phyloP scores from a whole-genome alignment of 2,113 vertebrate species.

The Hylia prasina region DNA sequence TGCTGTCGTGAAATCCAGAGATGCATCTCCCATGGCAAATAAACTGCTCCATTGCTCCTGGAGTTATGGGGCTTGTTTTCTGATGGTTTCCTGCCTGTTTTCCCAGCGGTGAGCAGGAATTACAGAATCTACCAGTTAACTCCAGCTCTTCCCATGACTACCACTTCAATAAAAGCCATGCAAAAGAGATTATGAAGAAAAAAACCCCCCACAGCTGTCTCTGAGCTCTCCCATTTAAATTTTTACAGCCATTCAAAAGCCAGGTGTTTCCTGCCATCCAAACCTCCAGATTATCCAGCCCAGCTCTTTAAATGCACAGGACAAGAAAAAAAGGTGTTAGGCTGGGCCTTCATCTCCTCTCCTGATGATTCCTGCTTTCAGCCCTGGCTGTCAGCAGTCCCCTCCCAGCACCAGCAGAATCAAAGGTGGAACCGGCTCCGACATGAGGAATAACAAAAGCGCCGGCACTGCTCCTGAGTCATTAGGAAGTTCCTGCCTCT shows the following conservation, averaged over 20 bases:
- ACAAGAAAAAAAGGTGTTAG: not conserved
- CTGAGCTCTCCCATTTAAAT: not conserved
- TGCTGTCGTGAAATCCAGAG: not conserved
- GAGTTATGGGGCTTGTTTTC: not conserved
- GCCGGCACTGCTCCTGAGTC: not conserved
- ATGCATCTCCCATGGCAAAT: not conserved
- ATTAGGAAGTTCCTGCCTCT: slow-evolving; percentile 56
- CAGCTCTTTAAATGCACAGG: slow-evolving; percentile 8
- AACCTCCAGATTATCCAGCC: not conserved
- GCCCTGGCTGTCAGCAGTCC: slow-evolving; percentile 7
- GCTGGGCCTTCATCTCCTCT: slow-evolving; percentile 20
- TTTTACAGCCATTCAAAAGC: not conserved
- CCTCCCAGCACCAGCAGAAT: slow-evolving; percentile 28
- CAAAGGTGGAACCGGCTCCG: slow-evolving; percentile 6
- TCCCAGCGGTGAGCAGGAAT: not conserved
- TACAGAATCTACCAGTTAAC: not conserved
- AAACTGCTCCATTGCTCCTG: not conserved
- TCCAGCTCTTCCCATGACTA: not conserved
- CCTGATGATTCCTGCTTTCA: slow-evolving; percentile 9
- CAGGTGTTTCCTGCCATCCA: not conserved
- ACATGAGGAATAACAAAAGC: slow-evolving; percentile 34
- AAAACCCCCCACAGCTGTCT: not conserved
- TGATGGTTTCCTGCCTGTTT: not conserved
- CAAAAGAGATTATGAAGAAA: not conserved
- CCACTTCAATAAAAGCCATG: not conserved